Percentiles rank a stretch among this genome's conserved stretches.
These are phyloP conservation scores for Thunnus maccoyii DNA, from an alignment of 2,113 vertebrate genomes.

Conservation along the genomic window DNA sequence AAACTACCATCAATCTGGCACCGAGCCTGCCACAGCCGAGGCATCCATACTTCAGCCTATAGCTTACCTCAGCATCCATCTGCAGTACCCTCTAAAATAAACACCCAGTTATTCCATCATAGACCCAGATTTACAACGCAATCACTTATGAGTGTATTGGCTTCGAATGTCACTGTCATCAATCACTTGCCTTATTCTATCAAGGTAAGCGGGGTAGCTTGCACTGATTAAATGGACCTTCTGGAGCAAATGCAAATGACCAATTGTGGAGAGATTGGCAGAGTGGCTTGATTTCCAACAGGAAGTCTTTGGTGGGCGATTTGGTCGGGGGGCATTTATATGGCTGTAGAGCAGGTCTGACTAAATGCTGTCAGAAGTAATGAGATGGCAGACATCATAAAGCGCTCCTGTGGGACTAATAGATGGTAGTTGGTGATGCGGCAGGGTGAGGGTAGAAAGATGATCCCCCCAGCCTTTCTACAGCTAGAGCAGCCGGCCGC, in stretches of 20 bases:
- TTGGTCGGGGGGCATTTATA: conserved; percentile 83
- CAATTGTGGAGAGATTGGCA: conserved; percentile 72
- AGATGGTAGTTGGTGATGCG: conserved; percentile 80
- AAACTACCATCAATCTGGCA: conserved; percentile 71
- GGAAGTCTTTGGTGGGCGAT: conserved; percentile 81
- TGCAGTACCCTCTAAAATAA: conserved; percentile 79
- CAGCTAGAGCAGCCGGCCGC: conserved; percentile 66
- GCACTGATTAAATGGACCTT: conserved; percentile 87
- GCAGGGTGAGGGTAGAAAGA: conserved; percentile 80
- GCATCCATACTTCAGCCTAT: conserved; percentile 72
- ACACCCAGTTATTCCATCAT: conserved; percentile 82
- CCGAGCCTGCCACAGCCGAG: conserved; percentile 11
- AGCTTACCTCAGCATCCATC: conserved; percentile 84
- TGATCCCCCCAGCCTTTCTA: conserved; percentile 59
- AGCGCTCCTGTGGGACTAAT: conserved; percentile 85
- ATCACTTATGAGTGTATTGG: conserved; percentile 85
- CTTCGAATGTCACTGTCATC: conserved; percentile 81
- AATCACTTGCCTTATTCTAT: conserved; percentile 85
- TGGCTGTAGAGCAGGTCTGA: conserved; percentile 83
- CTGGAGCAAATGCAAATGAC: conserved; percentile 86
- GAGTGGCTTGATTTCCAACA: conserved; percentile 78
- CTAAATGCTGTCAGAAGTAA: conserved; percentile 89
- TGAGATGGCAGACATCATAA: conserved; percentile 87
- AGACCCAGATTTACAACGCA: conserved; percentile 84
- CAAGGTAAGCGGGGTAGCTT: conserved; percentile 79